These are phyloP conservation scores for Cebidichthys violaceus DNA, from an alignment of 2,113 vertebrate species.

Conservation along the genomic window DNA sequence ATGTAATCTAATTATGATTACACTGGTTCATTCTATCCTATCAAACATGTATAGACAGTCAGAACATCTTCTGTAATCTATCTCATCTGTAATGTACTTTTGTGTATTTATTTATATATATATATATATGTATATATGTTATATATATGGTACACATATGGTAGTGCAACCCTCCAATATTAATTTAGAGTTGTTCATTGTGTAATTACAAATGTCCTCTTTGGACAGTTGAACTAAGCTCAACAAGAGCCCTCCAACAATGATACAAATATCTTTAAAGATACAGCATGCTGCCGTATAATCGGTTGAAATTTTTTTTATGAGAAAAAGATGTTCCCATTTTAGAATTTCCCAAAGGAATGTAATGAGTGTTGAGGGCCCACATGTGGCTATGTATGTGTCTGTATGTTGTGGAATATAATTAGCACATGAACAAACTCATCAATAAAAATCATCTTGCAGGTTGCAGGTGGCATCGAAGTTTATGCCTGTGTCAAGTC, in stretches of 20 bases:
- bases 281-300: neutral
- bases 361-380: neutral
- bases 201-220: neutral
- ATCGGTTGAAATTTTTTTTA: too few relatives aligned
- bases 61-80: neutral
- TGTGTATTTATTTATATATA: too few relatives aligned
- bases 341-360: neutral
- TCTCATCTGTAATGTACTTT: neutral
- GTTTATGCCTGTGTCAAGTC: conserved; percentile 97
- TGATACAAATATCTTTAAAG: neutral
- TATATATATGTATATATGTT: too few relatives aligned
- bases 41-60: neutral
- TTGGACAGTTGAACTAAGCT: neutral
- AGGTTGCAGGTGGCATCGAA: conserved; percentile 98
- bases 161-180: neutral
- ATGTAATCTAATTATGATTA: neutral
- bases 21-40: neutral
- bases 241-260: neutral
- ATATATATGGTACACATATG: too few relatives aligned
- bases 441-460: neutral
- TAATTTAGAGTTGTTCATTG: neutral
- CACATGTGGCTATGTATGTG: too few relatives aligned
- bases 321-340: neutral
- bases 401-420: neutral
- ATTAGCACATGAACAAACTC: neutral